A percentile compares a stretch with the other conserved stretches of the same genome.
Conservation (phyloP, 1,140 invertebrate species). For the Drosophila jambulina region DNA sequence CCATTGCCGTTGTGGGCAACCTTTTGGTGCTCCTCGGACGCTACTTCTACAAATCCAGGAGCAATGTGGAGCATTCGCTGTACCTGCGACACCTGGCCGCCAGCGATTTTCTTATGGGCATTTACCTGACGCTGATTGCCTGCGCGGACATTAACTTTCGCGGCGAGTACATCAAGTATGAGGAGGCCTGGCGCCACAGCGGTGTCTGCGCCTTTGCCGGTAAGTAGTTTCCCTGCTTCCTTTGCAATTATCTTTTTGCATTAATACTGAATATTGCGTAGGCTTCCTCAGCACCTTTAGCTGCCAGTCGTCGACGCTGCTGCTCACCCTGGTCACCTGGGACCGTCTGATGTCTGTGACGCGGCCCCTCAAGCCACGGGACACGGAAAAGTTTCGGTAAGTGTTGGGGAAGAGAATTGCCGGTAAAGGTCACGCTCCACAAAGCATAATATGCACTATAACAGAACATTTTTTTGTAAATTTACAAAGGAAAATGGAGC, state of each 20-base stretch:
- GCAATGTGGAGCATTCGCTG: conserved; percentile 87
- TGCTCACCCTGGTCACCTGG: conserved; percentile 88
- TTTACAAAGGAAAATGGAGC: not conserved
- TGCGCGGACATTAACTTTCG: conserved; percentile 87
- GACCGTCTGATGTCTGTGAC: conserved; percentile 88
- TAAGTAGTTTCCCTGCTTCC: conserved; percentile 19
- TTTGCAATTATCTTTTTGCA: conserved; percentile 6
- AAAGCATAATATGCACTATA: conserved; percentile 6
- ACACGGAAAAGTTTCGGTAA: conserved; percentile 69
- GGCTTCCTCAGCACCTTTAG: conserved; percentile 90
- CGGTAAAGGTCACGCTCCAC: conserved; percentile 3
- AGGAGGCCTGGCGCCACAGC: conserved; percentile 88
- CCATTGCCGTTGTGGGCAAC: conserved; percentile 88
- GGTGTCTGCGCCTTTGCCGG: conserved; percentile 86
- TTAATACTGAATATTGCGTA: conserved; percentile 48
- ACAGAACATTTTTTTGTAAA: not conserved
- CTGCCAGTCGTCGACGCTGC: conserved; percentile 88
- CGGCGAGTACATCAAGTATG: conserved; percentile 87
- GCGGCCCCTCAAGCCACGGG: conserved; percentile 86
- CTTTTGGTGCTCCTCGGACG: conserved; percentile 88
- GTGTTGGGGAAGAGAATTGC: not conserved
- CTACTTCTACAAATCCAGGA: conserved; percentile 84
- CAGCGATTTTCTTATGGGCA: conserved; percentile 90
- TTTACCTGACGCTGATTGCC: conserved; percentile 89
- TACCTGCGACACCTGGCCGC: conserved; percentile 88